Conservation (phyloP, 2,113 vertebrate species). For the Percopsis transmontana region DNA sequence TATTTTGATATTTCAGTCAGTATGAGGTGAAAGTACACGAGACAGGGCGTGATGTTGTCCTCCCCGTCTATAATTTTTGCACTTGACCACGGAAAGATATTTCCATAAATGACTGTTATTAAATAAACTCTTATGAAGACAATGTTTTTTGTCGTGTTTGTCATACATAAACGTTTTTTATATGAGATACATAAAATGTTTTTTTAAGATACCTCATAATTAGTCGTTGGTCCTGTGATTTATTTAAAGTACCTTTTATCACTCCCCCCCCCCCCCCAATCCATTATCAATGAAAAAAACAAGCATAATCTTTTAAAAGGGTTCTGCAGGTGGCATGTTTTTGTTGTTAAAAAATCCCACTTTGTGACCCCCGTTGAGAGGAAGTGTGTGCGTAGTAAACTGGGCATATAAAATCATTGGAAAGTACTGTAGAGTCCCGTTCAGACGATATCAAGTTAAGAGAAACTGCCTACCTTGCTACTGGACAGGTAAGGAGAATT, state of each 20-base stretch:
- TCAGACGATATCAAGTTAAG: conserved; percentile 2
- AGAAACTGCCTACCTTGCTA: conserved; percentile 1
- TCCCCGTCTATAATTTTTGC: conserved; percentile 64
- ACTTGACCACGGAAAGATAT: conserved; percentile 70
- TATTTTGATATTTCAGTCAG: conserved; percentile 70
- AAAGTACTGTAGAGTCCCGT: not conserved
- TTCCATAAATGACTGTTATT: conserved; percentile 75
- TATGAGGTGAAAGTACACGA: conserved; percentile 43
- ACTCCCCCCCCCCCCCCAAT: too few relatives aligned
- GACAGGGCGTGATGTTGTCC: conserved; percentile 8
- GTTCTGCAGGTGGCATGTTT: conserved; percentile 25
- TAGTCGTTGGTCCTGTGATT: not conserved
- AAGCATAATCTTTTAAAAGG: conserved; percentile 25
- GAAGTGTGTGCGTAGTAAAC: conserved; percentile 2
- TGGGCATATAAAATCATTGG: conserved; percentile 43
- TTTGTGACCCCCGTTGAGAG: conserved; percentile 51
- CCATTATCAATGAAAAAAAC: not conserved
- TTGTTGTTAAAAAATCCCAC: conserved; percentile 46
- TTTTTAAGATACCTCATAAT: too few relatives aligned
- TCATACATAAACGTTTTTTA: not conserved
- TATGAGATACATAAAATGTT: not conserved
- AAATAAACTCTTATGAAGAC: conserved; percentile 39
- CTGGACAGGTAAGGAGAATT: not conserved
- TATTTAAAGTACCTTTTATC: not conserved
- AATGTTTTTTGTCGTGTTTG: conserved; percentile 2